A percentile compares a stretch with the other conserved stretches of the same genome.
Evolutionary conservation across 1,140 invertebrate species (phyloP).

Genomic region (Paramacrobiotus metropolitanus): DNA sequence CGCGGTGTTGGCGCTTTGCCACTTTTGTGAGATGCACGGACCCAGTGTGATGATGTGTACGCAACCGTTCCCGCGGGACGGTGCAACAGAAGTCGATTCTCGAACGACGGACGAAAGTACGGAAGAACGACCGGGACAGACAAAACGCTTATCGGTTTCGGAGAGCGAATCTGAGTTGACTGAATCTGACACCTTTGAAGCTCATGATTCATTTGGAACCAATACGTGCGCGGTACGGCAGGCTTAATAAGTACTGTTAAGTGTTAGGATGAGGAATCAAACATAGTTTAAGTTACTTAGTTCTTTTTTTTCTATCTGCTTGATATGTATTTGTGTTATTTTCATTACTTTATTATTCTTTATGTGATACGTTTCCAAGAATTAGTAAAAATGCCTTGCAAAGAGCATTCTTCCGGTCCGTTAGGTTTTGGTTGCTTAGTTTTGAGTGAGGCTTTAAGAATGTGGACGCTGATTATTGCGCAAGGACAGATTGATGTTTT

Average conservation of each 20-base stretch:
- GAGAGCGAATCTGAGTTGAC: neutral
- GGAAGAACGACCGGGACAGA: neutral
- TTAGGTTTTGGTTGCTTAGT: too few species aligned
- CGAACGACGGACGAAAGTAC: neutral
- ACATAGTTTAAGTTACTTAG: neutral
- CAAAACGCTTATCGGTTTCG: neutral
- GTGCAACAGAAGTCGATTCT: neutral
- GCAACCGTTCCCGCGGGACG: constrained; percentile 31
- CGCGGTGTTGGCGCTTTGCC: constrained; percentile 31
- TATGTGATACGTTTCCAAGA: too few species aligned
- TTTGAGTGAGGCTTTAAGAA: too few species aligned
- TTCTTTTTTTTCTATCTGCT: neutral
- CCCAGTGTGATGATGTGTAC: constrained; percentile 63
- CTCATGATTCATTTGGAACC: neutral
- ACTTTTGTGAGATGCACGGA: constrained; percentile 65
- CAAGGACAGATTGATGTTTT: too few species aligned
- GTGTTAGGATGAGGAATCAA: neutral
- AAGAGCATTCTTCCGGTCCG: too few species aligned
- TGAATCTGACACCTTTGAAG: neutral
- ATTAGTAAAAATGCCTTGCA: too few species aligned
- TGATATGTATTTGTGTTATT: neutral
- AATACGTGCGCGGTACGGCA: neutral
- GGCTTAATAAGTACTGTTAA: too few species aligned
- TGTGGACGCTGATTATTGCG: too few species aligned
- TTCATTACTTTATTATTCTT: neutral